Percentiles rank a stretch among this genome's conserved stretches.
phyloP scores from a whole-genome alignment of 92 coral and sea anemone genomes.

The Siderastrea radians region DNA sequence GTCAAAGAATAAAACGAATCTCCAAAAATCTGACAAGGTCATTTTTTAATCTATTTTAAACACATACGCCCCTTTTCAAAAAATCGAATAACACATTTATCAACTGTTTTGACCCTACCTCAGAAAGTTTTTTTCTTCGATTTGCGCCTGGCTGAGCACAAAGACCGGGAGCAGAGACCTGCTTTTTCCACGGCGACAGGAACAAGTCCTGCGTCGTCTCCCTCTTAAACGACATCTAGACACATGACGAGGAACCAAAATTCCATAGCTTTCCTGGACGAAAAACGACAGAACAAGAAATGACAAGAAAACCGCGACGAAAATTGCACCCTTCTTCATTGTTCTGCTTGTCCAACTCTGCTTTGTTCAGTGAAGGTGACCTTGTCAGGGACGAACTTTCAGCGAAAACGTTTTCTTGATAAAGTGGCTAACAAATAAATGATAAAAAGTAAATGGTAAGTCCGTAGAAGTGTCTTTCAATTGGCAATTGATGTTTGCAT shows the following conservation, averaged over 20 bases:
- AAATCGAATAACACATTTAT: neutral
- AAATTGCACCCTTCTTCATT: neutral
- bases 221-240: neutral
- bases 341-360: neutral
- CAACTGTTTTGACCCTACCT: neutral
- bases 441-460: too few relatives aligned
- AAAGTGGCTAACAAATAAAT: too few relatives aligned
- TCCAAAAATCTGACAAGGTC: too few relatives aligned
- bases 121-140: neutral
- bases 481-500: neutral
- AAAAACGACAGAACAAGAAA: neutral
- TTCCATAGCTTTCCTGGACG: constrained; percentile 29
- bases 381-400: neutral
- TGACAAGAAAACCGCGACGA: neutral
- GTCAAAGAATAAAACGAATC: too few relatives aligned
- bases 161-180: constrained; percentile 6
- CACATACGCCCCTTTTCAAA: too few relatives aligned
- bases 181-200: neutral
- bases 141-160: neutral
- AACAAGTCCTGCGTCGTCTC: neutral
- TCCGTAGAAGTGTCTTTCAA: neutral
- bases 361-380: neutral
- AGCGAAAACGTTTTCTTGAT: neutral
- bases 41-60: too few relatives aligned
- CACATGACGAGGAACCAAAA: constrained; percentile 11